phyloP scores from a whole-genome alignment of 2,797 vertebrate species.

The Xenops minutus region DNA sequence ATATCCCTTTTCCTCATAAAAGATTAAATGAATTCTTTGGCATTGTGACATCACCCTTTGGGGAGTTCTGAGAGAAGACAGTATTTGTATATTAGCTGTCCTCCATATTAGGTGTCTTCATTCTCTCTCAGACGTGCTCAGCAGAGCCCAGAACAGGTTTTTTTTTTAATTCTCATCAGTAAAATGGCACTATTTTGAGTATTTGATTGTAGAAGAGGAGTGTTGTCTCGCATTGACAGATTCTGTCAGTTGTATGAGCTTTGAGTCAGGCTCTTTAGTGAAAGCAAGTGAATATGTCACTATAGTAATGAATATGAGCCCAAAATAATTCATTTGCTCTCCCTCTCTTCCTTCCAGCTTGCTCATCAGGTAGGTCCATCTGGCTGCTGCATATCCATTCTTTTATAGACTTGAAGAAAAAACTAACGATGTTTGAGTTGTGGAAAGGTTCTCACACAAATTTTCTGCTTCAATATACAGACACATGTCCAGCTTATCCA shows the following conservation, averaged over 20 bases:
- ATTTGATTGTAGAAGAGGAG: not conserved
- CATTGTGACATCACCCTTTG: not conserved
- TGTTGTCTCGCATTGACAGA: not conserved
- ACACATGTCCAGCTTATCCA: conserved; percentile 80
- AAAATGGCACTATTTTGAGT: not conserved
- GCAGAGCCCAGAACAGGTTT: not conserved
- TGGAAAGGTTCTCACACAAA: not conserved
- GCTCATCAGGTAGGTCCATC: conserved; percentile 76
- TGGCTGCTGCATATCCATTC: not conserved
- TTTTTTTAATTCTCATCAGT: not conserved
- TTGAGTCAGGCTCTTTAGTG: not conserved
- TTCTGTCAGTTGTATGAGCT: not conserved
- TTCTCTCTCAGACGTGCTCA: not conserved
- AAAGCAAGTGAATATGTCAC: not conserved
- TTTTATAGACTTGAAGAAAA: not conserved
- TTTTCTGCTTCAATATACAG: conserved; percentile 54
- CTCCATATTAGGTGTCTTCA: not conserved
- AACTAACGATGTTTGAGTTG: not conserved
- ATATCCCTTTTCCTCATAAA: not conserved
- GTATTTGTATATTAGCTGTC: not conserved
- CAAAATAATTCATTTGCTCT: conserved; percentile 4
- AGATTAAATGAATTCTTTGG: not conserved
- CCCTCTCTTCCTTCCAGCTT: conserved; percentile 72
- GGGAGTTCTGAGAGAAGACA: not conserved
- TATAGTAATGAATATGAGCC: not conserved